Evolutionary conservation across 2,888 invertebrate genomes (phyloP), one percentile per base, ranked within the genome.

Genomic region (Pseudococcus longispinus): DNA sequence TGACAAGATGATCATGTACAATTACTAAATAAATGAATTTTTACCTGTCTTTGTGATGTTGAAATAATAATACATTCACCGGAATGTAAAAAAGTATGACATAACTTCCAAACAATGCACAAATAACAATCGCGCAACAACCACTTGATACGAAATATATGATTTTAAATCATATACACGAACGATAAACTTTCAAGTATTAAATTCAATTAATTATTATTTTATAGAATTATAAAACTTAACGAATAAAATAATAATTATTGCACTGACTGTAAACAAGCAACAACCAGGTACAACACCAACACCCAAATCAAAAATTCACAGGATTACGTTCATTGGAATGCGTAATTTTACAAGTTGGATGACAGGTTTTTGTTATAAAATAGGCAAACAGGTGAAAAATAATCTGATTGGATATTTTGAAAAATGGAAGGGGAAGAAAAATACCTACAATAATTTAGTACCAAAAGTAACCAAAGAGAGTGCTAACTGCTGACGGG

Each of bases 241-340:
- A 80, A 6, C 9, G 77, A 37, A 80, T 37, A 1, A 42, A 42
- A n/a, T n/a, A 80, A 80, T 20, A 80, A 80, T 80, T 42, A 80
- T 20, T 37, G 13, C 42, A 80, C 77, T 77, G 29, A 77, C 77
- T 32, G 77, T 80, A 80, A 80, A 80, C 77, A 80, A 80, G 77
- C 77, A 80, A 80, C 77, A 80, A 80, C 29, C 42, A 80, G 42
- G 20, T 80, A 80, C 77, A 80, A 80, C 77, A 80, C 77, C 77
- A 80, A 80, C 77, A 80, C 77, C 77, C 77, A 80, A 80, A 80
- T 80, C 77, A 80, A 80, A 80, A 42, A 80, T 80, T 42, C 77
- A 42, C 77, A 20, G 42, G 77, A 80, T 29, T 80, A 42, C n/a
- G 4, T 42, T 29, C 29, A 80, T 80, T 80, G 77, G 77, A 80